Evolutionary conservation across 2,113 vertebrate genomes (phyloP).

Genomic region (Fulmarus glacialis): DNA sequence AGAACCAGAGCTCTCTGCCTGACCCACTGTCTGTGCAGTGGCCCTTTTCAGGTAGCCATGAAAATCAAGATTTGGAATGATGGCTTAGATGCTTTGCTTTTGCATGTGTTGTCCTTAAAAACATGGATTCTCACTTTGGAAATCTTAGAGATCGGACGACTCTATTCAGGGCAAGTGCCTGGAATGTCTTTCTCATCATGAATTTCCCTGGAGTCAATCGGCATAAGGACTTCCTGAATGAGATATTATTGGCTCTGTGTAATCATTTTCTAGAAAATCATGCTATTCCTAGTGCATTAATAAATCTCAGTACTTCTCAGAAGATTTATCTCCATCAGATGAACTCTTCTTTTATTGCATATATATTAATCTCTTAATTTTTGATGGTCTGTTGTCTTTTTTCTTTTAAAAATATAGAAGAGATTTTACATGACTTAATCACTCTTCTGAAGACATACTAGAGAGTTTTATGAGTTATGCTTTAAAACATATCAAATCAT

Average conservation of each 20-base stretch:
- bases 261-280: neutral
- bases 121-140: neutral
- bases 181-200: neutral
- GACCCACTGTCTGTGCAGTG: neutral
- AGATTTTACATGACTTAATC: neutral
- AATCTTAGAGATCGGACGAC: rapidly evolving
- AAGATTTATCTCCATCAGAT: neutral
- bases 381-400: neutral
- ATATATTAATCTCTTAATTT: neutral
- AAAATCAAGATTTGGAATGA: neutral
- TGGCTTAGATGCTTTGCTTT: neutral
- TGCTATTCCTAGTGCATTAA: neutral
- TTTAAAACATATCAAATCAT: neutral
- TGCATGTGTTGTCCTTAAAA: neutral
- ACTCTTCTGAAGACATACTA: neutral
- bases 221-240: neutral
- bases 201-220: neutral
- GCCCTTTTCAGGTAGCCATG: neutral
- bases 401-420: neutral
- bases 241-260: neutral
- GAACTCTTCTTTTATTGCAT: neutral
- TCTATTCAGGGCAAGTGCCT: neutral
- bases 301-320: neutral
- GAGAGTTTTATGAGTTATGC: neutral
- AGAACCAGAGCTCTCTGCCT: neutral